These are phyloP conservation scores for Australoheros scitulus DNA, from an alignment of 2,113 vertebrate species.

Conservation along the genomic window DNA sequence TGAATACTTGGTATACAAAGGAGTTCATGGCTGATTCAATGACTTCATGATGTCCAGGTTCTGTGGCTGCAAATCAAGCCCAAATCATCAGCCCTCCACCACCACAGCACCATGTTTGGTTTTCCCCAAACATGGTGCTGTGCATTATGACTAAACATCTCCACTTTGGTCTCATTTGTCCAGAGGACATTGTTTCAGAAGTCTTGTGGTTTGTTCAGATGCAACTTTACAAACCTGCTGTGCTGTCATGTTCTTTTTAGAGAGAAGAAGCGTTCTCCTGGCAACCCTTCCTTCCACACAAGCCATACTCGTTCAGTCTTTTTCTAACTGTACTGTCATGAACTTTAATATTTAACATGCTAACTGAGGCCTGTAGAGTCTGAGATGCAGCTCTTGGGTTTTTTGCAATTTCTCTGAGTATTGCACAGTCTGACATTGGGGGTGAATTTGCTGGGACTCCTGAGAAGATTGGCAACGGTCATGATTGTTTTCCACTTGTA, in stretches of 20 bases:
- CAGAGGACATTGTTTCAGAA: background rate
- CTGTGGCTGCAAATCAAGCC: background rate
- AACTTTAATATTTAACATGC: rapidly evolving
- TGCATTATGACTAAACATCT: background rate
- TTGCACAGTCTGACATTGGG: background rate
- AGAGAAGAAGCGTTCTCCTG: background rate
- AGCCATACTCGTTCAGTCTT: background rate
- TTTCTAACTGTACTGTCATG: background rate
- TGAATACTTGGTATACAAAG: too few species aligned
- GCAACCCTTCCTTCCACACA: background rate
- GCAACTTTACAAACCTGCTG: rapidly evolving
- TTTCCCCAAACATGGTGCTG: background rate
- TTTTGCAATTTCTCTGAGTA: background rate
- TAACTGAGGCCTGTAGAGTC: too few species aligned
- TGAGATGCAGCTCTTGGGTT: too few species aligned
- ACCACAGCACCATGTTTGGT: background rate
- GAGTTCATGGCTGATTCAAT: too few species aligned
- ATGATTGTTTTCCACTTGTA: background rate
- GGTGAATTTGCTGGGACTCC: background rate
- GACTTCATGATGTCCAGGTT: background rate
- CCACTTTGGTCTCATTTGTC: background rate
- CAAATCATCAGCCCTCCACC: background rate
- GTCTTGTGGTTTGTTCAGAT: background rate
- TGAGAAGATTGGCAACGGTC: background rate
- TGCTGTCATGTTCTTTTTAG: background rate